Evolutionary conservation across 2,797 vertebrate species (phyloP), one percentile per base, ranked within the genome.

Genomic region (Remorina albescens): DNA sequence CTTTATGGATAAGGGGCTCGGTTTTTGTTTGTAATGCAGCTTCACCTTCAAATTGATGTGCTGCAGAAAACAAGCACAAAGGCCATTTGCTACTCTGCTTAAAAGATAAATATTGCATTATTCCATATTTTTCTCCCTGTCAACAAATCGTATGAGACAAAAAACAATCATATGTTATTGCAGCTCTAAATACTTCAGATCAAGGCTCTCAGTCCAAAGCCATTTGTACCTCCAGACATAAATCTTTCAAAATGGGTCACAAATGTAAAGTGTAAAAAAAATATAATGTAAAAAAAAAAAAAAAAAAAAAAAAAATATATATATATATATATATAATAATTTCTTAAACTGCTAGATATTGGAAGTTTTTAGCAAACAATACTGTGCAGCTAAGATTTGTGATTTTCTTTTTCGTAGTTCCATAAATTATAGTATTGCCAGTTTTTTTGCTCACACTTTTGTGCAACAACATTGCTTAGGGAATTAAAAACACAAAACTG

Each of bases 1-100:
- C 78, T 71, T 82, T 26, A 75, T 49, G 78, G 65, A 76, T 34
- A 65, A 65, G 50, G 7, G 76, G 39, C 8, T 34, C 76, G 64
- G 66, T 61, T 25, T 66, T 60, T 30, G 57, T 78, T 36, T 75
- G 34, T 34, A 39, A 56, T 9, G 44, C 44, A 49, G 71, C 36
- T 57, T 76, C 71, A 79, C 53, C 53, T 86, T 75, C 77, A 47
- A 73, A 76, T 65, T 46, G 30, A 37, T 75, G 66, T 60, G 59
- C 49, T 71, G 59, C 56, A 56, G 47, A 60, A 56, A 32, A 26
- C 25, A 67, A 64, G 11, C 18, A 30, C 34, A 67, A 67, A 83
- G 56, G 46, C 61, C 26, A 67, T 71, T 76, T 68, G 28, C 54
- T 50, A 18, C 63, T 56, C 46, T 21, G n/a, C 44, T 63, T 70